Evolutionary conservation across 1,140 invertebrate species (phyloP).

Genomic region (Brachionus rubens): DNA sequence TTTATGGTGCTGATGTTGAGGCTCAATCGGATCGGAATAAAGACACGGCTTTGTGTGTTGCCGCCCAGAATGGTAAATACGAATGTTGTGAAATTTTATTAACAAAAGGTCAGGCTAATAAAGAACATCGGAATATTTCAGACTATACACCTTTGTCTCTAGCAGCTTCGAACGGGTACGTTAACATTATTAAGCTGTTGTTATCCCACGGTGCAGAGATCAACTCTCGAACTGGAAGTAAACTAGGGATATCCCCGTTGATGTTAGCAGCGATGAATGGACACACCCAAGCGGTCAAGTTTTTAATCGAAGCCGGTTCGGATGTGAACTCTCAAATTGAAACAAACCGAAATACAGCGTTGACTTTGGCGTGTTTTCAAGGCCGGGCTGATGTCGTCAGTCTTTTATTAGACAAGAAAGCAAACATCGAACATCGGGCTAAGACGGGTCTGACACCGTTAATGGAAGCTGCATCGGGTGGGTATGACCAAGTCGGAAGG

Average conservation of each 20-base stretch:
- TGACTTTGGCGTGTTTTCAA: constrained; percentile 98
- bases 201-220: constrained; percentile 91
- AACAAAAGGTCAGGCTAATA: constrained; percentile 80
- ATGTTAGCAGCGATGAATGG: constrained; percentile 99
- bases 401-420: constrained; percentile 87
- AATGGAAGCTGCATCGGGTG: constrained; percentile 98
- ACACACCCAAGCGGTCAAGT: constrained; percentile 92
- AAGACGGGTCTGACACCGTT: constrained; percentile 96
- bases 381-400: constrained; percentile 95
- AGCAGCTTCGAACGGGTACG: constrained; percentile 94
- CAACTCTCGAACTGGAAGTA: constrained; percentile 72
- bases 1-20: constrained; percentile 88
- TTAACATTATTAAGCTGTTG: constrained; percentile 95
- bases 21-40: constrained; percentile 97
- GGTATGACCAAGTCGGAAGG: constrained; percentile 94
- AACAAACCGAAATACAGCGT: constrained; percentile 95
- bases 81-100: constrained; percentile 63
- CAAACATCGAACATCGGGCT: constrained; percentile 96
- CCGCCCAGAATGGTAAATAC: constrained; percentile 92
- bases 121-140: constrained; percentile 97
- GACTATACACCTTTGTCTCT: constrained; percentile 94
- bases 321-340: constrained; percentile 99
- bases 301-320: constrained; percentile 92
- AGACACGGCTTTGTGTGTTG: constrained; percentile 92
- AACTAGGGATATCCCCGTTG: constrained; percentile 93